phyloP scores from a whole-genome alignment of 1,140 invertebrate species.

The Battus philenor region DNA sequence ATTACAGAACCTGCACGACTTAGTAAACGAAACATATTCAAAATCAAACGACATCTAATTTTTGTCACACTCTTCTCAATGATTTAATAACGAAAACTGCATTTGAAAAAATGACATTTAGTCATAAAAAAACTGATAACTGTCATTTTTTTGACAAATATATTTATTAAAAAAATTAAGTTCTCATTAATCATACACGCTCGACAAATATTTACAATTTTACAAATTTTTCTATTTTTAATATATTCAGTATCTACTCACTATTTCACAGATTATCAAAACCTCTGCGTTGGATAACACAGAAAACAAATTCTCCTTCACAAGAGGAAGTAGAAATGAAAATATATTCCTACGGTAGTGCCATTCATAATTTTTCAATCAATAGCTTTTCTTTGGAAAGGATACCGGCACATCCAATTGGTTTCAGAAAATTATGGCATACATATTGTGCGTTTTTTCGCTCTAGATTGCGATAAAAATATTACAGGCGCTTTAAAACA shows the following conservation, averaged over 20 bases:
- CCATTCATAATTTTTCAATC: conserved; percentile 15
- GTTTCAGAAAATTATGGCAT: conserved; percentile 24
- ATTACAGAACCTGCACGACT: too few relatives aligned
- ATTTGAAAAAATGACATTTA: too few relatives aligned
- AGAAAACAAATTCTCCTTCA: conserved; percentile 56
- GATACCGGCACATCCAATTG: conserved; percentile 30
- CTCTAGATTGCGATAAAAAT: neutral
- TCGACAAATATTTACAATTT: too few relatives aligned
- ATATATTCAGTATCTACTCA: neutral
- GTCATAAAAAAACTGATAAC: too few relatives aligned
- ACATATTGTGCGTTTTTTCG: neutral
- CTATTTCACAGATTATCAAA: conserved; percentile 46
- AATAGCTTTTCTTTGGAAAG: conserved; percentile 23
- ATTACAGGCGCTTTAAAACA: too few relatives aligned
- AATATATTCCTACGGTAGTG: conserved; percentile 50
- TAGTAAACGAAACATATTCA: too few relatives aligned
- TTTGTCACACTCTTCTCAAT: too few relatives aligned
- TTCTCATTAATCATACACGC: too few relatives aligned
- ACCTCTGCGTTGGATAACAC: conserved; percentile 54
- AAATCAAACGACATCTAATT: too few relatives aligned
- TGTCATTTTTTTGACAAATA: too few relatives aligned
- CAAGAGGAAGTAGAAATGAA: conserved; percentile 52
- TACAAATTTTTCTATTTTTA: neutral
- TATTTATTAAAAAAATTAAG: too few relatives aligned
- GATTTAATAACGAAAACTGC: too few relatives aligned